Base-by-base conservation (phyloP, 2,888 invertebrate species). In the Deilephila porcellus region DNA sequence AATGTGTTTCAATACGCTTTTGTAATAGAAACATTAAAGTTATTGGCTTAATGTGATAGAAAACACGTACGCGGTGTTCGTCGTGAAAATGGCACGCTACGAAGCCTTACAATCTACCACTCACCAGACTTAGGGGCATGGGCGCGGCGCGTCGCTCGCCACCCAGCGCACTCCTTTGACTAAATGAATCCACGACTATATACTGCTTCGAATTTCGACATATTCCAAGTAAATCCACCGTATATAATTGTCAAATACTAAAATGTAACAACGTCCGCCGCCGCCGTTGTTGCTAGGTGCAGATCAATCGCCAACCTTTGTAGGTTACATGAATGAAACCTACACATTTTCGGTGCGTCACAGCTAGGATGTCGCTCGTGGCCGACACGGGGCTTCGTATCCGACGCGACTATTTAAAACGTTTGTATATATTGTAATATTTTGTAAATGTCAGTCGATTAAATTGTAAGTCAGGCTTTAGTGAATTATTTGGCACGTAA, bases 31-130 rank as follows among this genome's bases (percentile, higher is more conserved):
- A 81, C 77, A 77, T 79, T 74, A 76, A 83, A 84, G 81, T 85
- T 85, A 86, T 87, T 83, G 83, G 86, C 83, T 85, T 82, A 85
- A 78, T 76, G 79, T 81, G 78, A 81, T 79, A 83, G 79, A 84
- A 79, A 78, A 82, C 81, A 86, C 83, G 82, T 84, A 86, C 82
- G 80, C 80, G 80, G 79, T 82, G 84, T 80, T 88, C 87, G 83
- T 89, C 86, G 85, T 85, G 85, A 88, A 90, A 90, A 90, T 88
- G 90, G 90, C 90, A 90, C 90, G 89, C 81, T 87, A 86, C 84
- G 93, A 94, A 93, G 90, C 93, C 94, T 93, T 94, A 94, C 85
- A 91, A 91, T 85, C 87, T 93, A 94, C 84, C 88, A 94, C 94
- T 94, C 89, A 94, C 94, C 94, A 90, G 90, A 89, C 90, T 89